Evolutionary conservation across 2,113 vertebrate genomes (phyloP).

Genomic region (Oreochromis spilurus): DNA sequence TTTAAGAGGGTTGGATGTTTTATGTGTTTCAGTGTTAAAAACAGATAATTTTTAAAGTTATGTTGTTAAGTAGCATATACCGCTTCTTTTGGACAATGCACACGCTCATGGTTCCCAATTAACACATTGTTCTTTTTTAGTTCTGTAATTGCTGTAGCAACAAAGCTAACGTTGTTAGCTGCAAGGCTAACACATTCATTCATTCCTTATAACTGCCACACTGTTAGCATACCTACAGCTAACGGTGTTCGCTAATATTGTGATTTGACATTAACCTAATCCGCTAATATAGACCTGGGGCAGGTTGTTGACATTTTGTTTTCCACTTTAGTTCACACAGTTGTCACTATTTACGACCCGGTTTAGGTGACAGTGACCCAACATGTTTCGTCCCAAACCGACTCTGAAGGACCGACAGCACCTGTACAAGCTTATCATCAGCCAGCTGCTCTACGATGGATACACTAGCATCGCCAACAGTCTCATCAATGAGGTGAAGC

Average conservation of each 20-base stretch:
- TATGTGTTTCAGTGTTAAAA: neutral
- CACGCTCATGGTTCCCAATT: neutral
- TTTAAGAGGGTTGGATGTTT: neutral
- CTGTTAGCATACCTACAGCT: neutral
- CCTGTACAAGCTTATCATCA: conserved; percentile 94
- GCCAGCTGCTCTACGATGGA: conserved; percentile 96
- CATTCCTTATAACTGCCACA: neutral
- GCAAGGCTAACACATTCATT: neutral
- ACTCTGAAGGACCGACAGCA: conserved; percentile 95
- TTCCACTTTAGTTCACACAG: neutral
- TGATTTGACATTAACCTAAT: neutral
- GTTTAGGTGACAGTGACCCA: neutral
- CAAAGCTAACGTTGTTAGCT: conserved; percentile 35
- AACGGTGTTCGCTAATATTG: neutral
- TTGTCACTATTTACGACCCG: neutral
- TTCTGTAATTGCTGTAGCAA: neutral
- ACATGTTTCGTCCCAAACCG: conserved; percentile 93
- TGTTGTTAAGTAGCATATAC: no score
- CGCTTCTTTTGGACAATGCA: neutral
- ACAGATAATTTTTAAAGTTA: accelerated
- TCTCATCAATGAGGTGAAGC: conserved; percentile 92
- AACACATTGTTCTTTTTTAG: neutral
- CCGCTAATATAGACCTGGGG: neutral
- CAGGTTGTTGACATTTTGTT: neutral
- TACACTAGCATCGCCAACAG: conserved; percentile 94